phyloP scores from a whole-genome alignment of 2,888 invertebrate species.

The Gymnoscelis rufifasciata region DNA sequence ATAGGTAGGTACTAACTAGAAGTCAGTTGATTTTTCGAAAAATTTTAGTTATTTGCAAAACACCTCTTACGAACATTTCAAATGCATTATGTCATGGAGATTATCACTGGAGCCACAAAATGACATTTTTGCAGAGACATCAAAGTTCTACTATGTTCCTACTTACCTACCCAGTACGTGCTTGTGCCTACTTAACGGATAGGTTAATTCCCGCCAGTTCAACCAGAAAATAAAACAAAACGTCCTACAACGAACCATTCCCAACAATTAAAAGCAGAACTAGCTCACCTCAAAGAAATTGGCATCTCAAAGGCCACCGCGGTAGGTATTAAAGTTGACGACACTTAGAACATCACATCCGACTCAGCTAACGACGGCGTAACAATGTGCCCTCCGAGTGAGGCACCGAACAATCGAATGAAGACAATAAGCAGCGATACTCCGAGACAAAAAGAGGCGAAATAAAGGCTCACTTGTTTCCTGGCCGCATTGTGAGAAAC shows the following conservation, averaged over 20 bases:
- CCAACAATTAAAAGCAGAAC: neutral
- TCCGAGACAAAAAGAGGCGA: constrained; percentile 81
- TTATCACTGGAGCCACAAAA: too few relatives aligned
- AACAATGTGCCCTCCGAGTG: constrained; percentile 77
- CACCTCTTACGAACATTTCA: too few relatives aligned
- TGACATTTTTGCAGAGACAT: too few relatives aligned
- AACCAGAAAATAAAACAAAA: too few relatives aligned
- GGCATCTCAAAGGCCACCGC: constrained; percentile 35
- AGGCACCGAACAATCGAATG: constrained; percentile 80
- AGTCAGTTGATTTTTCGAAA: too few relatives aligned
- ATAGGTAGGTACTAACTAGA: too few relatives aligned
- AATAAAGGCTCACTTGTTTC: constrained; percentile 81
- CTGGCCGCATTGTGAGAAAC: constrained; percentile 79
- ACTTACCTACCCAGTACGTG: too few relatives aligned
- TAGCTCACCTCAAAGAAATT: constrained; percentile 2
- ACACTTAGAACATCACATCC: constrained; percentile 74
- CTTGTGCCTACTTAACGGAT: too few relatives aligned
- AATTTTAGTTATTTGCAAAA: too few relatives aligned
- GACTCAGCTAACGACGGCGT: constrained; percentile 76
- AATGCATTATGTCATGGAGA: too few relatives aligned
- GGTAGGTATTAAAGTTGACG: constrained; percentile 64
- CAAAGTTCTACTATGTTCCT: too few relatives aligned
- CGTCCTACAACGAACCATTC: neutral
- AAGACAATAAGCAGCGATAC: constrained; percentile 81
- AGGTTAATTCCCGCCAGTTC: too few relatives aligned